Base-by-base conservation (phyloP, 1,140 invertebrate genomes). In the Tyrophagus putrescentiae region DNA sequence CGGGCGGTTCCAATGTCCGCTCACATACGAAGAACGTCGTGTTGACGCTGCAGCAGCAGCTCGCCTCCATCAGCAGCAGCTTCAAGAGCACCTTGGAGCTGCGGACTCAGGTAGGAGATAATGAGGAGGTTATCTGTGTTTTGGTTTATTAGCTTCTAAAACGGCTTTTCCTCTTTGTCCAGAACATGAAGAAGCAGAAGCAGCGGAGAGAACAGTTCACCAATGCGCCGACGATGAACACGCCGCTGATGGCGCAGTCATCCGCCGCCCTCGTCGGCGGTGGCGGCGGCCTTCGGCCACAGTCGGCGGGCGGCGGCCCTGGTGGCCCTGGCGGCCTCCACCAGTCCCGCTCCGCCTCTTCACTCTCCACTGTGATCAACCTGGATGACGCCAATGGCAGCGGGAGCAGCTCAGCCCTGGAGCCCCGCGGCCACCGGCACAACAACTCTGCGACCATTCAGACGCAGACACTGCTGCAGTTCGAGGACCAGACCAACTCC, bases 111-210 rank as follows among this genome's bases (percentile, higher is more conserved):
- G 83, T 84, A 71, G 67, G 70, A 67, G 52, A 57, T 56, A 29
- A 23, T 50, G 28, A 57, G 11, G 18, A 25, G 11, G 9, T n/a
- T 56, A 53, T 52, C 41, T 41, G 29, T 25, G 41, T 57, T 39
- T 13, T 28, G 27, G 25, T 13, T 11, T 59, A 41, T 52, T 59
- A 45, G 16, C n/a, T 58, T 58, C 23, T 21, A 48, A 53, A 57
- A 41, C 54, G 16, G 11, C 23, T 59, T 53, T 53, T 32, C 18
- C 3, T 23, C 23, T 42, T 36, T 42, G 5, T 70, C 31, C 76
- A 95, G 84, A 98, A 96, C 76, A 77, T 98, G 71, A 94, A 92
- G 72, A 86, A 94, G 67, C 92, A 98, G 69, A 92, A 94, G 71
- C 83, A 74, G 61, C 79, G 94, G 68, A 76, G 91, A 64, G 92